Evolutionary conservation across 2,113 vertebrate genomes (phyloP).

Genomic region (Octodon degus): DNA sequence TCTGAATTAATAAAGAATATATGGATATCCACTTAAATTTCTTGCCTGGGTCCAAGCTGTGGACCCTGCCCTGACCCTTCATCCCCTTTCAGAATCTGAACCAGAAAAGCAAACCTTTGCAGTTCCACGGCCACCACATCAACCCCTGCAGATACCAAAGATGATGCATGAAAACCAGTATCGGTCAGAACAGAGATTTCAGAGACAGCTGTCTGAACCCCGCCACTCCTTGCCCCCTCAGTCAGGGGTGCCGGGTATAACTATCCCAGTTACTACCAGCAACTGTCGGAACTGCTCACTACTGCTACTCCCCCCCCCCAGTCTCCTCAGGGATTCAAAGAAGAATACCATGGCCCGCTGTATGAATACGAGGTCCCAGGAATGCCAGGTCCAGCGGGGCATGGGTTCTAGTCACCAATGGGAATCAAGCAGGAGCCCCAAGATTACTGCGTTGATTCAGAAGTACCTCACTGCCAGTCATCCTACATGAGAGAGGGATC

Average conservation of each 20-base stretch:
- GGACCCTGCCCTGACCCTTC: conserved; percentile 69
- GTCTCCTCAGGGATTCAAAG: conserved; percentile 95
- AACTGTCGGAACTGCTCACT: conserved; percentile 95
- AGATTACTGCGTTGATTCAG: conserved; percentile 98
- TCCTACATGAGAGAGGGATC: conserved; percentile 92
- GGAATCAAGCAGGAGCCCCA: conserved; percentile 97
- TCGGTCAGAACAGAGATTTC: conserved; percentile 95
- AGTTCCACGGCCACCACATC: conserved; percentile 90
- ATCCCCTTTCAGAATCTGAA: conserved; percentile 84
- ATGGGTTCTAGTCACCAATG: conserved; percentile 91
- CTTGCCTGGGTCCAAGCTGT: conserved; percentile 78
- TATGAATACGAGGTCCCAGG: conserved; percentile 93
- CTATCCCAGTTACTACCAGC: conserved; percentile 93
- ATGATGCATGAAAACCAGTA: conserved; percentile 92
- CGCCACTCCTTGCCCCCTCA: conserved; percentile 89
- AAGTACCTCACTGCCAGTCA: conserved; percentile 98
- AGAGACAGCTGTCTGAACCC: conserved; percentile 96
- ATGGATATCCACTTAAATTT: neutral
- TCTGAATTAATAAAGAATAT: neutral
- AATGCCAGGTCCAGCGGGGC: conserved; percentile 85
- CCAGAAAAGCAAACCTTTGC: conserved; percentile 91
- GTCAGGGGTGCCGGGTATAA: conserved; percentile 88
- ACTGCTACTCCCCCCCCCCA: conserved; percentile 80
- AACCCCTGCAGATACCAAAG: conserved; percentile 88
- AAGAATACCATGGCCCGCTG: conserved; percentile 93